Percentiles rank a stretch among this genome's conserved stretches.
Conservation (phyloP, 2,797 vertebrate genomes). For the Malurus splendens region DNA sequence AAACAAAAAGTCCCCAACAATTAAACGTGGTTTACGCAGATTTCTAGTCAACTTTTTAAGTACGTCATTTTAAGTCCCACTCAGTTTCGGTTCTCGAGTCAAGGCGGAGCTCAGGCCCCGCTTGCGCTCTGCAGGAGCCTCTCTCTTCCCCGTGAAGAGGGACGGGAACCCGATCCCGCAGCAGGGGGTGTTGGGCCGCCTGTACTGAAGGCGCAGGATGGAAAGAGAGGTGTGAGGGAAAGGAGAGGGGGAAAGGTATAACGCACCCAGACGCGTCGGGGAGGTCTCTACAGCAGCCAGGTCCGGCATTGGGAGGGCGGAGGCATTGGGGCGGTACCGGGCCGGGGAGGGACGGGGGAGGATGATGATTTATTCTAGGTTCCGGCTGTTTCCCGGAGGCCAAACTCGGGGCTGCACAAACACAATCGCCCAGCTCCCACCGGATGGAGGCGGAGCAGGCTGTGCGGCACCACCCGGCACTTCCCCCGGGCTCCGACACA, state of each 20-base stretch:
- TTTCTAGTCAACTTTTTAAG: background rate
- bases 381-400: rapidly evolving
- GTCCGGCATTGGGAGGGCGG: background rate
- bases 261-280: background rate
- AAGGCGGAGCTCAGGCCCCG: background rate
- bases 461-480: rapidly evolving
- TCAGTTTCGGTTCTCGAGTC: background rate
- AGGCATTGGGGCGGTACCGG: background rate
- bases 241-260: background rate
- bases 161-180: no score
- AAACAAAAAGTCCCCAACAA: background rate
- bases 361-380: background rate
- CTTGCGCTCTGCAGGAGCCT: background rate
- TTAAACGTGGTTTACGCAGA: background rate
- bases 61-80: background rate
- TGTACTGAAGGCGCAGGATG: rapidly evolving
- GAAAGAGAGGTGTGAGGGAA: background rate
- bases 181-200: rapidly evolving
- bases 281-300: background rate
- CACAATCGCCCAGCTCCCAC: rapidly evolving
- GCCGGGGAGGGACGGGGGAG: rapidly evolving
- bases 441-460: background rate
- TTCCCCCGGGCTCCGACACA: rapidly evolving
- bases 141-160: no score
- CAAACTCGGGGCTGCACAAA: rapidly evolving